Evolutionary conservation across 2,888 invertebrate species (phyloP).

Genomic region (Protodeltote pygarga): DNA sequence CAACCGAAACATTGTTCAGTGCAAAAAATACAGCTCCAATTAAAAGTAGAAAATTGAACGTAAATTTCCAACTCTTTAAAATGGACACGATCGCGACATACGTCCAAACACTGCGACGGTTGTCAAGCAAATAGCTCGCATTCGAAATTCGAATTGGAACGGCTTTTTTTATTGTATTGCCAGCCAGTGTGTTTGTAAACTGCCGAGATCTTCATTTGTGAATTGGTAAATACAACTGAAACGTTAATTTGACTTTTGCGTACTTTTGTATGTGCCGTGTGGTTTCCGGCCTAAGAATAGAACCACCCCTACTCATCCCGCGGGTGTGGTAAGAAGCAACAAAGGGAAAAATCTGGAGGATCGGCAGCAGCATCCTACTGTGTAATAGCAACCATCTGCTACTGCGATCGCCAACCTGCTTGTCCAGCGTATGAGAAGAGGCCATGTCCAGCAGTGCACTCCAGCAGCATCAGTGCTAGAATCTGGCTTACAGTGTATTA

Average conservation of each 20-base stretch:
- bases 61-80: conserved; percentile 20
- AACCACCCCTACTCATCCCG: no score
- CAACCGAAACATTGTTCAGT: conserved; percentile 3
- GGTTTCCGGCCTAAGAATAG: no score
- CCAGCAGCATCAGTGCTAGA: no score
- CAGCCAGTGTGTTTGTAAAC: conserved; percentile 24
- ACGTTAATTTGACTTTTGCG: conserved; percentile 1
- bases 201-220: conserved; percentile 32
- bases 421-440: no score
- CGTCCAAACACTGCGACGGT: conserved; percentile 49
- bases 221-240: conserved; percentile 19
- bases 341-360: no score
- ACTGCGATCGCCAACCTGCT: no score
- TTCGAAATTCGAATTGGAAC: conserved; percentile 49
- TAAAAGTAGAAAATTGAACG: conserved; percentile 25
- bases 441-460: no score
- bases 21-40: conserved; percentile 19
- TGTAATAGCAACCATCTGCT: no score
- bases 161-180: conserved; percentile 39
- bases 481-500: no score
- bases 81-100: conserved; percentile 25
- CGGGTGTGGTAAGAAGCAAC: no score
- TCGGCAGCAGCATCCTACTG: no score
- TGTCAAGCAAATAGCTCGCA: conserved; percentile 45
- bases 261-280: background rate